Conservation (phyloP, 1,140 invertebrate genomes). For the Bombyx mori region DNA sequence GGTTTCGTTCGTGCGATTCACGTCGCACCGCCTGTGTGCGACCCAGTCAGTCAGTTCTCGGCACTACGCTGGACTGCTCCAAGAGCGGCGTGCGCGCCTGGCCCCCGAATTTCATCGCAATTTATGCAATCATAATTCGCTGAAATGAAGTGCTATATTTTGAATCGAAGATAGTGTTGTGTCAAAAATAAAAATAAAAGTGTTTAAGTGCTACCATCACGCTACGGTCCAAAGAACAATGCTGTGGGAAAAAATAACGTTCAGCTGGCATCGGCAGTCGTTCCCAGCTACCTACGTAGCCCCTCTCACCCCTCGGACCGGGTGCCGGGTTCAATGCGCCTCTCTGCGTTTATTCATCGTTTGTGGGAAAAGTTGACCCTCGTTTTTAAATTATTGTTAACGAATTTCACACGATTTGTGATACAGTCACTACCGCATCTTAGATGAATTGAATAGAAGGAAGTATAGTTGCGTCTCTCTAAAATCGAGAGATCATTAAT, state of each 20-base stretch:
- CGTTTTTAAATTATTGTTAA: slow-evolving; percentile 67
- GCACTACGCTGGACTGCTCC: slow-evolving; percentile 54
- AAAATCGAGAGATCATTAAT: too few species aligned
- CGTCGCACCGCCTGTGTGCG: slow-evolving; percentile 30
- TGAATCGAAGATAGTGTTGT: slow-evolving; percentile 25
- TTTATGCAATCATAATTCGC: slow-evolving; percentile 30
- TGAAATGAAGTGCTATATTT: slow-evolving; percentile 32
- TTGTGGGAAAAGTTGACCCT: slow-evolving; percentile 71
- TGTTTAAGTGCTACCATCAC: slow-evolving; percentile 39
- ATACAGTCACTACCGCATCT: slow-evolving; percentile 47
- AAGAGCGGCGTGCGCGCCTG: slow-evolving; percentile 60
- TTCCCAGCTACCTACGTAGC: slow-evolving; percentile 67
- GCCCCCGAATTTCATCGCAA: slow-evolving; percentile 34
- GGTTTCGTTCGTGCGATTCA: slow-evolving; percentile 46
- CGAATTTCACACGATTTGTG: slow-evolving; percentile 62
- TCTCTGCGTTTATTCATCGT: slow-evolving; percentile 69
- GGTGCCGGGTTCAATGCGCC: slow-evolving; percentile 68
- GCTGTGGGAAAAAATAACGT: slow-evolving; percentile 72
- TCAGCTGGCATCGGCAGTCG: slow-evolving; percentile 68
- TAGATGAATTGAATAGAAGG: slow-evolving; percentile 21
- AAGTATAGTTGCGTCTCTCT: too few species aligned
- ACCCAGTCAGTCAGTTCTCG: slow-evolving; percentile 34
- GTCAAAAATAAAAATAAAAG: slow-evolving; percentile 29
- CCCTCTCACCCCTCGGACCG: slow-evolving; percentile 57
- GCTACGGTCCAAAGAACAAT: slow-evolving; percentile 69